phyloP scores from a whole-genome alignment of 2,888 invertebrate species.

The Catocala fraxini region DNA sequence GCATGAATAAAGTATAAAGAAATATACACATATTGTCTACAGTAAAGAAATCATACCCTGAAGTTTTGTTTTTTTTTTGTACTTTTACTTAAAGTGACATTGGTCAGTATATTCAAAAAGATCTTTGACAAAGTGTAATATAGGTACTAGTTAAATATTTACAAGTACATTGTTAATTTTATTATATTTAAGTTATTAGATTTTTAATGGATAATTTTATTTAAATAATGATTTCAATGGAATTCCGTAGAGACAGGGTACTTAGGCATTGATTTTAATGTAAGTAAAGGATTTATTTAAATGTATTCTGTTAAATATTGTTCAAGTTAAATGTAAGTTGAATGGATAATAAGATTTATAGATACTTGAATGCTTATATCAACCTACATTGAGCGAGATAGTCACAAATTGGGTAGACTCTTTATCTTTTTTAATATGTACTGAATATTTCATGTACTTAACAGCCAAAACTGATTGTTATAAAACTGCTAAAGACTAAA shows the following conservation, averaged over 20 bases:
- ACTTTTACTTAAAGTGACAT: background rate
- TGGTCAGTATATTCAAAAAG: no score
- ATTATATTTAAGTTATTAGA: slow-evolving; percentile 55
- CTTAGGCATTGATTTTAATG: slow-evolving; percentile 53
- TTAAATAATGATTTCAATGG: slow-evolving; percentile 57
- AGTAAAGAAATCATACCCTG: no score
- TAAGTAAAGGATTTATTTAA: slow-evolving; percentile 26
- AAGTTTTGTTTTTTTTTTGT: no score
- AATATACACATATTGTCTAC: no score
- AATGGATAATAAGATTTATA: background rate
- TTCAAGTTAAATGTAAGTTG: slow-evolving; percentile 13
- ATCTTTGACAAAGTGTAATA: slow-evolving; percentile 32
- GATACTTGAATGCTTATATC: background rate
- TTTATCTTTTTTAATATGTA: no score
- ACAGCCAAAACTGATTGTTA: no score
- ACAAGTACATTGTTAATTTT: slow-evolving; percentile 51
- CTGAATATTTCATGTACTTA: no score
- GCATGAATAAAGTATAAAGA: no score
- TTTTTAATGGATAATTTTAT: slow-evolving; percentile 48
- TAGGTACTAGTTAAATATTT: slow-evolving; percentile 28
- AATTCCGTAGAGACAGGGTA: slow-evolving; percentile 79
- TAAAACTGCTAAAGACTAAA: no score
- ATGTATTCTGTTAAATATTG: slow-evolving; percentile 16
- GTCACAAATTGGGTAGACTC: no score
- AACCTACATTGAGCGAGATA: background rate